Evolutionary conservation across 2,113 vertebrate genomes (phyloP).

Genomic region (Gallinago media): DNA sequence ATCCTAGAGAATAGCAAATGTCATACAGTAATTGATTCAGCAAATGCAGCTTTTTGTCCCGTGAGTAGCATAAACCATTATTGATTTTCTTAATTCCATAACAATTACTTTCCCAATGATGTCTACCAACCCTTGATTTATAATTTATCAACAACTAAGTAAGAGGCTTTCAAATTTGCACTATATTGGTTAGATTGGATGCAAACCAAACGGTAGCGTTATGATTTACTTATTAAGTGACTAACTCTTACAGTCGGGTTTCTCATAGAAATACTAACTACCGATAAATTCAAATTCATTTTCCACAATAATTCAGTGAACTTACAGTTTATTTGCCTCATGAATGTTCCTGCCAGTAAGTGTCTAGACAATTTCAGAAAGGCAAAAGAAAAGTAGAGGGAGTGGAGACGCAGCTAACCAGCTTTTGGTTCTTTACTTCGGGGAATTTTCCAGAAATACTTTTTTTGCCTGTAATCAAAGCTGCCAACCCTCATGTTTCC

Average conservation of each 20-base stretch:
- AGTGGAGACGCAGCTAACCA: not conserved
- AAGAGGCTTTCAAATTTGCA: not conserved
- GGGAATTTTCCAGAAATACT: not conserved
- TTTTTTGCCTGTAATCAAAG: not conserved
- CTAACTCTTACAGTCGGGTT: not conserved
- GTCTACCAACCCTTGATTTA: not conserved
- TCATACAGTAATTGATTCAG: not conserved
- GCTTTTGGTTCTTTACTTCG: not conserved
- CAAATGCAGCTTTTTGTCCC: not conserved
- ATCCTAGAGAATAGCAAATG: not conserved
- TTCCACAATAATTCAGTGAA: not conserved
- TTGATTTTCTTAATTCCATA: not conserved
- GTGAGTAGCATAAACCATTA: not conserved
- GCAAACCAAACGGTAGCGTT: not conserved
- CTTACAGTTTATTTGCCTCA: not conserved
- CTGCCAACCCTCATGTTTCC: not conserved
- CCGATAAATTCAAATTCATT: not conserved
- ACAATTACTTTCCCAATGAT: not conserved
- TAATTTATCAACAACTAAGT: not conserved
- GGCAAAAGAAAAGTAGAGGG: not conserved
- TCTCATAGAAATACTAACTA: not conserved
- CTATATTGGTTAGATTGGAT: not conserved
- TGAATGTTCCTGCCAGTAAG: not conserved
- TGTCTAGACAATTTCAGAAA: not conserved
- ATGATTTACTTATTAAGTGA: not conserved